These are phyloP conservation scores for Borostomias antarcticus DNA, from an alignment of 2,797 vertebrate species.

Conservation along the genomic window DNA sequence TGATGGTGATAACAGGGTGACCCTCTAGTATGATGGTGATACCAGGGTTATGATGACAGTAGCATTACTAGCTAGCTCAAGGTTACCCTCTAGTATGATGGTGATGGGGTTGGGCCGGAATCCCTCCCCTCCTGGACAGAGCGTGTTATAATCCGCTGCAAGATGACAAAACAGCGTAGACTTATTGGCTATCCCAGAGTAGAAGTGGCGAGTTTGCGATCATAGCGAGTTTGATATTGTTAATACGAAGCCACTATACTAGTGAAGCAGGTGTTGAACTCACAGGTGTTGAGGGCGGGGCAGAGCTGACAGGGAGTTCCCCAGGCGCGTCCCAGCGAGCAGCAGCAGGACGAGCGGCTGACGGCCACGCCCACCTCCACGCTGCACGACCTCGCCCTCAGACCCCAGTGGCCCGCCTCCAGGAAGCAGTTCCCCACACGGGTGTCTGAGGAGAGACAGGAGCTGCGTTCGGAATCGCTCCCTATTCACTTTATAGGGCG, in stretches of 20 bases:
- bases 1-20: too few species aligned
- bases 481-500: too few species aligned
- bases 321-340: conserved; percentile 90
- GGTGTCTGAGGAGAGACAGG: conserved; percentile 82
- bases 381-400: conserved; percentile 87
- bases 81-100: conserved; percentile 90
- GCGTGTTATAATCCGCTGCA: conserved; percentile 91
- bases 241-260: too few species aligned
- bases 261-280: conserved; percentile 39
- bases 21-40: too few species aligned
- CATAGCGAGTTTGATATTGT: too few species aligned
- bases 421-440: conserved; percentile 92
- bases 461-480: too few species aligned
- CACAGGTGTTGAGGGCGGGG: conserved; percentile 87
- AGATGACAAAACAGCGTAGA: neutral
- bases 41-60: too few species aligned
- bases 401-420: conserved; percentile 83
- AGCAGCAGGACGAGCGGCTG: conserved; percentile 91
- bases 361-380: conserved; percentile 90
- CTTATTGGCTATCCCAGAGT: too few species aligned
- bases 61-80: neutral
- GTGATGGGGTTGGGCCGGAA: conserved; percentile 94
- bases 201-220: too few species aligned
- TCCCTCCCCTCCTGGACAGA: conserved; percentile 93
- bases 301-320: conserved; percentile 94